These are phyloP conservation scores for Takifugu rubripes DNA, from an alignment of 2,797 vertebrate species.

Conservation along the genomic window DNA sequence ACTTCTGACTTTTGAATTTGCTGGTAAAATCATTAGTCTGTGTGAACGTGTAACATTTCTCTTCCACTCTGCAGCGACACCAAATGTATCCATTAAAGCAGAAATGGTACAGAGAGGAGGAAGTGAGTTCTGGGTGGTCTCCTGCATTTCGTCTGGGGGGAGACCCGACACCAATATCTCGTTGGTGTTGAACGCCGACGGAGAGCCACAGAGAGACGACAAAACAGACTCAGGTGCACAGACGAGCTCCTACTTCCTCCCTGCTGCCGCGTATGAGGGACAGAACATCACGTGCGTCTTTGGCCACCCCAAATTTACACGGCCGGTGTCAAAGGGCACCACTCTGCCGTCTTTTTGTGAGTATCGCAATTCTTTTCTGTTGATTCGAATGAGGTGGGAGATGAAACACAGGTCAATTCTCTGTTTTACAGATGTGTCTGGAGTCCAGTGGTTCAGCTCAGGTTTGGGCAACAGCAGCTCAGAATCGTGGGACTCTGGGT, in stretches of 20 bases:
- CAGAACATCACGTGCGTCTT: slow-evolving; percentile 66
- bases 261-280: slow-evolving; percentile 48
- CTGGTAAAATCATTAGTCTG: slow-evolving; percentile 49
- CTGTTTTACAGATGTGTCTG: slow-evolving; percentile 61
- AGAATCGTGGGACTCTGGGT: slow-evolving; percentile 11
- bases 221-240: slow-evolving; percentile 26
- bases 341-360: slow-evolving; percentile 69
- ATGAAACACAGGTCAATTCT: slow-evolving; percentile 6
- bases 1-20: slow-evolving; percentile 61
- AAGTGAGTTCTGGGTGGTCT: slow-evolving; percentile 67
- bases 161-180: slow-evolving; percentile 67
- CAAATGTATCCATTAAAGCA: slow-evolving; percentile 64
- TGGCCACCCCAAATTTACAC: slow-evolving; percentile 60
- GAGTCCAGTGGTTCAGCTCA: slow-evolving; percentile 31
- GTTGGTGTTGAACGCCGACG: slow-evolving; percentile 49
- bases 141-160: slow-evolving; percentile 70
- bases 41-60: slow-evolving; percentile 48
- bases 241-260: slow-evolving; percentile 47
- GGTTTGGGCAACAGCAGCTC: slow-evolving; percentile 10
- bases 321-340: slow-evolving; percentile 28
- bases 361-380: slow-evolving; percentile 27
- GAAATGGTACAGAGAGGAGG: slow-evolving; percentile 52
- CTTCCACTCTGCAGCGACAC: slow-evolving; percentile 60
- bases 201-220: slow-evolving; percentile 33
- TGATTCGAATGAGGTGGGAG: slow-evolving; percentile 4